Evolutionary conservation across 2,113 vertebrate species (phyloP).

Genomic region (Ceratotherium simum): DNA sequence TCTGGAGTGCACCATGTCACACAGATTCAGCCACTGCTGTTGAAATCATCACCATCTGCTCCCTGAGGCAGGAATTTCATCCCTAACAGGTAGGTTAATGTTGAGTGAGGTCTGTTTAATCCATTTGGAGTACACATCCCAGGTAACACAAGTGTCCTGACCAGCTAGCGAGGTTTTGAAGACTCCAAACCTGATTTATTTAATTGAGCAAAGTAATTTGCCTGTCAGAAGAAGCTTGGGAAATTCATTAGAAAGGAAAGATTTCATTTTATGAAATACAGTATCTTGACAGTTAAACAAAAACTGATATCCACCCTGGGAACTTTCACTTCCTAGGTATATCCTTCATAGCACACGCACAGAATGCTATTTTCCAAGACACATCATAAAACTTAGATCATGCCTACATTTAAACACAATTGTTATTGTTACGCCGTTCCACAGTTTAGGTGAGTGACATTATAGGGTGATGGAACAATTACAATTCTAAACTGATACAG

Average conservation of each 20-base stretch:
- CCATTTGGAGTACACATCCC: background rate
- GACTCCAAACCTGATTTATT: background rate
- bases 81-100: background rate
- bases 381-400: background rate
- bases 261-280: conserved; percentile 34
- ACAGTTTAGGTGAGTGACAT: background rate
- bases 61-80: background rate
- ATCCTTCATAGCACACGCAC: background rate
- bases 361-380: background rate
- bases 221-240: background rate
- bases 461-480: background rate
- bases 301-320: background rate
- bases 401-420: background rate
- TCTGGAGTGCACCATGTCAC: background rate
- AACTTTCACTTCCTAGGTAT: background rate
- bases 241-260: conserved; percentile 34
- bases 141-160: background rate
- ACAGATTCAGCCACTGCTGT: background rate
- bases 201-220: background rate
- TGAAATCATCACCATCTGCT: background rate
- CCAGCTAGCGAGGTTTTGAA: background rate
- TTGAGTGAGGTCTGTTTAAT: background rate
- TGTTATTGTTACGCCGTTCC: background rate
- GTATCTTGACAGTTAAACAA: background rate
- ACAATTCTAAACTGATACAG: background rate